These are phyloP conservation scores for Tetropium fuscum DNA, from an alignment of 2,888 invertebrate genomes.

Conservation along the genomic window DNA sequence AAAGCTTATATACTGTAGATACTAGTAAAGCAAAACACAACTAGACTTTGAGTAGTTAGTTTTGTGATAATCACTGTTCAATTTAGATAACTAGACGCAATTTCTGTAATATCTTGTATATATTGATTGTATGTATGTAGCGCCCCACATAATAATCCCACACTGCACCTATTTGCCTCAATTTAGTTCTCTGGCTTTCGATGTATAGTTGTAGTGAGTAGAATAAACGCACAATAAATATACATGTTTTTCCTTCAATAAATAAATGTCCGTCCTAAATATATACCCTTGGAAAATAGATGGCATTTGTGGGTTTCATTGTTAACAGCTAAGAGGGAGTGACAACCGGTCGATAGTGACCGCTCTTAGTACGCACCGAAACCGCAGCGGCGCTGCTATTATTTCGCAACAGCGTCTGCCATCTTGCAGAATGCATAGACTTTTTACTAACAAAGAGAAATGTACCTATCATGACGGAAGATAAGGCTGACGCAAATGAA, in stretches of 20 bases:
- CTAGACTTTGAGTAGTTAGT: conserved; percentile 21
- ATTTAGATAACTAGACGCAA: conserved; percentile 28
- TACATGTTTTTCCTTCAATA: conserved; percentile 10
- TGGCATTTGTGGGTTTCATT: conserved; percentile 34
- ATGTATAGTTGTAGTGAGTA: conserved; percentile 48
- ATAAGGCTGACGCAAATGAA: conserved; percentile 30
- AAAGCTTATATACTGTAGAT: conserved; percentile 1
- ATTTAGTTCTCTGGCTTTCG: conserved; percentile 39
- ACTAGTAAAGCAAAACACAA: conserved; percentile 13
- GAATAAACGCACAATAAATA: conserved; percentile 40
- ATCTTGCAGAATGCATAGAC: conserved; percentile 31
- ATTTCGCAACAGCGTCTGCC: conserved; percentile 32
- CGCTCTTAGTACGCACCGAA: conserved; percentile 9
- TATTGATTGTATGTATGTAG: conserved; percentile 43
- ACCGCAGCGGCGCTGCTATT: conserved; percentile 28
- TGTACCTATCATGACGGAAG: conserved; percentile 9
- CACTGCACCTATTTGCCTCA: conserved; percentile 30
- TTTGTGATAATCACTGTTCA: conserved; percentile 30
- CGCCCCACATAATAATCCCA: conserved; percentile 29
- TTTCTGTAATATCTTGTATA: conserved; percentile 33
- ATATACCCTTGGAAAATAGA: conserved; percentile 16
- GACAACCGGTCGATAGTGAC: conserved; percentile 35
- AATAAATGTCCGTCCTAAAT: conserved; percentile 6
- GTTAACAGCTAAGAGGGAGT: conserved; percentile 37
- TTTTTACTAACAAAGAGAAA: conserved; percentile 14